Evolutionary conservation across 2,888 invertebrate species (phyloP), one percentile per base, ranked within the genome.

Genomic region (Noctua janthe): DNA sequence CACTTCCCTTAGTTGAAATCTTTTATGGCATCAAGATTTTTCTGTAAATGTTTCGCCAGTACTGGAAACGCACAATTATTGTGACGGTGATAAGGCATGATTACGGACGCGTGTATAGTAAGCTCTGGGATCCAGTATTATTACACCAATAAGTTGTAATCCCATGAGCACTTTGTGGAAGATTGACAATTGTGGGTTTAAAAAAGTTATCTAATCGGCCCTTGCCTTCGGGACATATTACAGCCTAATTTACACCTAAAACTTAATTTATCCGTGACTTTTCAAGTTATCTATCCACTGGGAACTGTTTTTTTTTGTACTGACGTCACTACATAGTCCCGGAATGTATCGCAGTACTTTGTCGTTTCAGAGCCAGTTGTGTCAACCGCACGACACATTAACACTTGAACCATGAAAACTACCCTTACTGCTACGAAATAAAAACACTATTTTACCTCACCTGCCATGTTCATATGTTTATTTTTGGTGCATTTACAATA

Each of bases 311-410:
- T 72, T 10, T 73, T 29, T 23, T n/a, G n/a, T n/a, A 39, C n/a
- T 7, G 51, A 29, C 47, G 49, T 13, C 17, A 17, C 47, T 47
- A n/a, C 49, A n/a, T 71, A 29, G 43, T 17, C 15, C 35, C 15
- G 23, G 23, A 62, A 87, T 83, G 59, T 76, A 76, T 69, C 56
- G 35, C 35, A 71, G 35, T 43, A 54, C 43, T 67, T 81, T 76
- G 17, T 79, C 62, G 67, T 89, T 88, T 78, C 82, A 88, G 82
- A 77, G 62, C 67, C 70, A 86, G 76, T 75, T 76, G 69, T 39
- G 43, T 39, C 39, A 39, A 8, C 56, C 29, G 49, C 56, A 35
- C 23, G n/a, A 20, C 66, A 29, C n/a, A 49, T 35, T 64, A n/a
- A 56, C 47, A 39, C 39, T 51, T 51, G 17, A 20, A 35, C 35